Base-by-base conservation (phyloP, 2,113 vertebrate genomes). In the Tragelaphus imberbis region DNA sequence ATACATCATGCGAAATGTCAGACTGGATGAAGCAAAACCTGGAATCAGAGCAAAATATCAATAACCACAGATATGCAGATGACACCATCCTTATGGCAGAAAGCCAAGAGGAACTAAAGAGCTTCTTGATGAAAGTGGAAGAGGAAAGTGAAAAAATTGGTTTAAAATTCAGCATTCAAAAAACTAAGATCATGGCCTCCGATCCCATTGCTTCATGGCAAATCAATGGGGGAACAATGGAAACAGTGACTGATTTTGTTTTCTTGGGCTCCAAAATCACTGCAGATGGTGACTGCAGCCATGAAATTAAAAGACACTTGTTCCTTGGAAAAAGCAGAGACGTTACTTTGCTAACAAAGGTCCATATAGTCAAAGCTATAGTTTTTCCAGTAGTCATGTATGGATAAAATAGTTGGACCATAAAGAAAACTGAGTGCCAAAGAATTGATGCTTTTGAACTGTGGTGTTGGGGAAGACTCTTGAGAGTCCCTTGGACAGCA, bases 341-440 rank as follows among this genome's bases (percentile, higher is more conserved):
- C n/a, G 40, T 23, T 40, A 23, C 10, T 71, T 40, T 71, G n/a
- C 19, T 71, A 21, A 71, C 19, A 71, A 40, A 71, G 5, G 5
- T 71, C 19, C n/a, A 71, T 40, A 36, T 3, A 71, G n/a, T 71
- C 19, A 71, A 36, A 71, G 68, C n/a, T 71, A n/a, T 71, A n/a
- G 9, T 71, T 71, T 71, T 36, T 23, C n/a, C n/a, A 40, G 19
- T 71, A 12, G 19, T 11, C 68, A 40, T 23, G 68, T 40, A 40
- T 40, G 19, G 68, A 71, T 71, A 36, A 40, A 19, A 71, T 6
- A 71, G 5, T 71, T 71, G 68, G 68, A 23, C 68, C 19, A 40
- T 36, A 40, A 40, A 40, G n/a, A 71, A 23, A 71, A 0, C n/a
- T 6, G 19, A 40, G 33, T 1, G 19, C n/a, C 0, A 0, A 36